Percentiles rank a stretch among this genome's conserved stretches.
Conservation (phyloP, 2,888 invertebrate genomes). For the Eupeodes latifasciatus region DNA sequence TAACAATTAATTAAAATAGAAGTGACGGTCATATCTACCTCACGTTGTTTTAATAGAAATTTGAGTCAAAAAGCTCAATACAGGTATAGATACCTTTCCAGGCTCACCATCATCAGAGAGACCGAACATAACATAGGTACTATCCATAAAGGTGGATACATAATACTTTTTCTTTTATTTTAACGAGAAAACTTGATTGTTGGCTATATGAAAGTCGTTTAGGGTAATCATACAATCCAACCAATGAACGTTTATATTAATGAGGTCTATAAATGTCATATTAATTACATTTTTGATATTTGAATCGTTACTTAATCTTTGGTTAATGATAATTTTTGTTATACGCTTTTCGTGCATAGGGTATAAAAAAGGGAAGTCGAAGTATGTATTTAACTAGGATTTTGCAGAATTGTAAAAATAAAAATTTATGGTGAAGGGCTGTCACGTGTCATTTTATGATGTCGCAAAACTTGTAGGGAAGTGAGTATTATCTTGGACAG, state of each 20-base stretch:
- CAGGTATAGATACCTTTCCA: not conserved
- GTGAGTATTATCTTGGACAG: not conserved
- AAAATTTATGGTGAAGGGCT: conserved; percentile 5
- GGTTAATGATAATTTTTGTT: conserved; percentile 14
- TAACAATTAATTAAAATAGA: conserved; percentile 5
- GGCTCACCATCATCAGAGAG: not conserved
- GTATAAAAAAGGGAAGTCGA: not conserved
- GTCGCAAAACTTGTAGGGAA: not conserved
- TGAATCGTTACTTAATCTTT: conserved; percentile 10
- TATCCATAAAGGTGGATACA: too few relatives aligned
- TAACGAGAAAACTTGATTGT: not conserved
- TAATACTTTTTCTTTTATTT: not conserved
- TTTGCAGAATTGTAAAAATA: conserved; percentile 22
- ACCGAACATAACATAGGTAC: not conserved
- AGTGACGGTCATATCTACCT: too few relatives aligned
- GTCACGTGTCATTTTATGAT: not conserved
- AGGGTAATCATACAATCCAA: not conserved
- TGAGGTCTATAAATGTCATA: conserved; percentile 29
- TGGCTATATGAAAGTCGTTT: not conserved
- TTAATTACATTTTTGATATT: conserved; percentile 8
- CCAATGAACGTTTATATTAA: conserved; percentile 14
- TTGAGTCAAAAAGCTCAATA: not conserved
- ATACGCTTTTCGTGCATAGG: too few relatives aligned
- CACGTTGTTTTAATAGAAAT: not conserved
- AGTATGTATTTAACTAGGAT: not conserved